A percentile compares a stretch with the other conserved stretches of the same genome.
These are phyloP conservation scores for Papilio demoleus DNA, from an alignment of 2,888 invertebrate species.

Conservation along the genomic window DNA sequence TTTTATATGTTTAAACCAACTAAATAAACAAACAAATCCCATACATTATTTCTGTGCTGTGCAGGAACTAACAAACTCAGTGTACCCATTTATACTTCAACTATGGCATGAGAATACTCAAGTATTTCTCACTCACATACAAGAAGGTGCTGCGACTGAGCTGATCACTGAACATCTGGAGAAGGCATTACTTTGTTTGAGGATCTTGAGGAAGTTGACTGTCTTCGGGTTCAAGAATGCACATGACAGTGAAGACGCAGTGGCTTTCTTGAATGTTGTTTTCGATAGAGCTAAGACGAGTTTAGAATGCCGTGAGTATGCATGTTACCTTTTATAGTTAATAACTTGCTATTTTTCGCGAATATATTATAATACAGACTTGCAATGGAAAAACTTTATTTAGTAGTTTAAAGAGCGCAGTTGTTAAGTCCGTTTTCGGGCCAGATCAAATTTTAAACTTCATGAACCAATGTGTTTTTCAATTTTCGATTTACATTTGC, in stretches of 20 bases:
- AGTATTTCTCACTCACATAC: slow-evolving; percentile 86
- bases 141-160: slow-evolving; percentile 83
- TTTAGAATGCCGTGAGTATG: slow-evolving; percentile 92
- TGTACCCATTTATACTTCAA: slow-evolving; percentile 88
- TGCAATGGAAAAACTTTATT: no score
- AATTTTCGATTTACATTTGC: no score
- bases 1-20: no score
- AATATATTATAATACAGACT: no score
- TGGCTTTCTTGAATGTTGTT: slow-evolving; percentile 90
- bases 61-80: slow-evolving; percentile 89
- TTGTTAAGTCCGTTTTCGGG: no score
- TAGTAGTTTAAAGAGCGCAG: no score
- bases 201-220: slow-evolving; percentile 92
- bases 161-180: slow-evolving; percentile 88
- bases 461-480: no score
- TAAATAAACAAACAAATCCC: no score
- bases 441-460: no score
- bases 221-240: slow-evolving; percentile 92
- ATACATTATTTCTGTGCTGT: slow-evolving; percentile 13
- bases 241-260: slow-evolving; percentile 88
- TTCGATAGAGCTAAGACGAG: slow-evolving; percentile 91
- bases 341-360: no score
- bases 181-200: slow-evolving; percentile 90
- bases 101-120: slow-evolving; percentile 82
- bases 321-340: no score